Percentiles rank a stretch among this genome's conserved stretches.
These are phyloP conservation scores for Conistra vaccinii DNA, from an alignment of 2,888 invertebrate species.

Conservation along the genomic window DNA sequence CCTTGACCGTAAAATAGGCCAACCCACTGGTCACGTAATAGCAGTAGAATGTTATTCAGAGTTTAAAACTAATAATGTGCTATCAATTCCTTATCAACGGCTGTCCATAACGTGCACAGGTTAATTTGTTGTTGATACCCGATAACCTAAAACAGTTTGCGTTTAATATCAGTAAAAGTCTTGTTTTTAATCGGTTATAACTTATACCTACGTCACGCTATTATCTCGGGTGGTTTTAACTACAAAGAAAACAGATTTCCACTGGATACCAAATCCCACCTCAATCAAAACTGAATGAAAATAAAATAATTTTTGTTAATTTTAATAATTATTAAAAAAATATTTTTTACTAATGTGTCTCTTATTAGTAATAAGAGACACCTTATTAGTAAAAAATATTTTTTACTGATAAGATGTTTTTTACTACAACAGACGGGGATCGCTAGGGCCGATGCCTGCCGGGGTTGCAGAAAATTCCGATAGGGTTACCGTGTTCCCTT, in stretches of 20 bases:
- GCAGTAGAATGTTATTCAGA: conserved; percentile 2
- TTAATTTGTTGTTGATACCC: conserved; percentile 22
- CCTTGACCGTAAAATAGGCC: too few relatives aligned
- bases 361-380: too few relatives aligned
- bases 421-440: too few relatives aligned
- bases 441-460: too few relatives aligned
- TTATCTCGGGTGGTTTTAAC: not conserved
- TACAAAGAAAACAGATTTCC: not conserved
- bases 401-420: too few relatives aligned
- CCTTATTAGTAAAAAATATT: too few relatives aligned
- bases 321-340: too few relatives aligned
- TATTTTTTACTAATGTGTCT: too few relatives aligned
- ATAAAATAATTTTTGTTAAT: too few relatives aligned
- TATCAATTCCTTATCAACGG: conserved; percentile 29
- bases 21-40: not conserved
- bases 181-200: not conserved
- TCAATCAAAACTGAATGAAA: too few relatives aligned
- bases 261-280: not conserved
- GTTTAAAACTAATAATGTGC: not conserved
- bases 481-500: too few relatives aligned
- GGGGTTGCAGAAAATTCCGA: too few relatives aligned
- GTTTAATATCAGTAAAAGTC: conserved; percentile 17
- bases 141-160: conserved; percentile 33
- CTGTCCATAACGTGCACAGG: conserved; percentile 6
- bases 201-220: not conserved